phyloP scores from a whole-genome alignment of 1,140 invertebrate genomes.

The Temnothorax longispinosus region DNA sequence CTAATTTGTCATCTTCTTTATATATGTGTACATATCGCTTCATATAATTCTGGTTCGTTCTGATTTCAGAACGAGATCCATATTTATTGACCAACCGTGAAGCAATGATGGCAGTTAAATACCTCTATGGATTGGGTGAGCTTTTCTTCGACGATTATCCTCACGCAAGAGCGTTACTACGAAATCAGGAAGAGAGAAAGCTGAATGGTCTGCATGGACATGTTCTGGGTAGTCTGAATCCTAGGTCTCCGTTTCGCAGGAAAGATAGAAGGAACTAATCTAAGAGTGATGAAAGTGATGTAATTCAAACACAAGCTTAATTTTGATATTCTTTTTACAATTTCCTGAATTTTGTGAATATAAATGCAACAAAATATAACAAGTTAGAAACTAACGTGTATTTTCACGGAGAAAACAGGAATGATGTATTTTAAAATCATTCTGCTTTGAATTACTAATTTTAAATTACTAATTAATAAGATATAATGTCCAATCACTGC shows the following conservation, averaged over 20 bases:
- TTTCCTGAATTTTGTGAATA: background rate
- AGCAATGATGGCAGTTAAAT: slow-evolving; percentile 85
- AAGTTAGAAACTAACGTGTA: background rate
- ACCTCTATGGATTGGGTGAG: slow-evolving; percentile 85
- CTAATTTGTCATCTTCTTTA: slow-evolving; percentile 37
- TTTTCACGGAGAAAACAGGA: background rate
- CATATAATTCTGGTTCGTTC: background rate
- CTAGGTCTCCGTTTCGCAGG: slow-evolving; percentile 86
- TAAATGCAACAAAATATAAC: slow-evolving; percentile 14
- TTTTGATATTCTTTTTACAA: slow-evolving; percentile 11
- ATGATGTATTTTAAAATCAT: background rate
- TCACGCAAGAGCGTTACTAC: slow-evolving; percentile 87
- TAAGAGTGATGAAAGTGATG: slow-evolving; percentile 8
- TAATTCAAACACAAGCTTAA: slow-evolving; percentile 9
- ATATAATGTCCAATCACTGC: background rate
- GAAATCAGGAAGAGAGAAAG: slow-evolving; percentile 87
- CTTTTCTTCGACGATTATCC: slow-evolving; percentile 88
- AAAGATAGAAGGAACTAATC: slow-evolving; percentile 46
- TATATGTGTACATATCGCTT: slow-evolving; percentile 65
- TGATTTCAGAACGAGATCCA: slow-evolving; percentile 80
- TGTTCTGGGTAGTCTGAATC: slow-evolving; percentile 87
- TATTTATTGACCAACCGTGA: slow-evolving; percentile 86
- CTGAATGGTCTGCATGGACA: slow-evolving; percentile 87
- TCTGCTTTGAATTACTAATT: background rate
- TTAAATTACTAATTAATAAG: slow-evolving; percentile 1